phyloP scores from a whole-genome alignment of 2,113 vertebrate species.

The Salvelinus alpinus region DNA sequence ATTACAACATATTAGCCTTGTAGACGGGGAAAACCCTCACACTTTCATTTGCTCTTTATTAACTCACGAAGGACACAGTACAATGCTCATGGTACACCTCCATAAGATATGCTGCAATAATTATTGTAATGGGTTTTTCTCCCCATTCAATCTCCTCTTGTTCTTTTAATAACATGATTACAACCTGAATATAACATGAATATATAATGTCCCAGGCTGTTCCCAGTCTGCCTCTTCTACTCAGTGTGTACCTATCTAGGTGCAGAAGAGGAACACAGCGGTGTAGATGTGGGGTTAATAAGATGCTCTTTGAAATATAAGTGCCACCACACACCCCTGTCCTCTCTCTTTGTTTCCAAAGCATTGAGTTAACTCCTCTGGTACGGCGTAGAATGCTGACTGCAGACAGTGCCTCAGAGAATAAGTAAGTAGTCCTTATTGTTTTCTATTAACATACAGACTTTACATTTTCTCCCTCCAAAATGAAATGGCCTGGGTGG shows the following conservation, averaged over 20 bases:
- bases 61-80: constrained; percentile 38
- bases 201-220: constrained; percentile 60
- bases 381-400: constrained; percentile 64
- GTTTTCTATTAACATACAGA: constrained; percentile 73
- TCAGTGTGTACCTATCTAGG: constrained; percentile 48
- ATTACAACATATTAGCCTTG: constrained; percentile 90
- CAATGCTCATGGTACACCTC: constrained; percentile 15
- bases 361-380: constrained; percentile 36
- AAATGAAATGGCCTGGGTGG: constrained; percentile 67
- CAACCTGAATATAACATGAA: constrained; percentile 71
- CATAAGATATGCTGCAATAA: constrained; percentile 60
- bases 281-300: constrained; percentile 71
- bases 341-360: constrained; percentile 70
- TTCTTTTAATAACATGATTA: constrained; percentile 75
- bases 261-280: constrained; percentile 19
- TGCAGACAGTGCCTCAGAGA: constrained; percentile 66
- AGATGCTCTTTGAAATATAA: constrained; percentile 72
- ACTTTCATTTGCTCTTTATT: constrained; percentile 44
- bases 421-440: constrained; percentile 64
- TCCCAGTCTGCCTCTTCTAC: constrained; percentile 42
- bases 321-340: constrained; percentile 60
- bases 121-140: constrained; percentile 73
- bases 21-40: constrained; percentile 22
- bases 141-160: constrained; percentile 63
- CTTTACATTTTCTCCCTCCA: constrained; percentile 64